These are phyloP conservation scores for Oligia fasciuncula DNA, from an alignment of 2,888 invertebrate species.

Conservation along the genomic window DNA sequence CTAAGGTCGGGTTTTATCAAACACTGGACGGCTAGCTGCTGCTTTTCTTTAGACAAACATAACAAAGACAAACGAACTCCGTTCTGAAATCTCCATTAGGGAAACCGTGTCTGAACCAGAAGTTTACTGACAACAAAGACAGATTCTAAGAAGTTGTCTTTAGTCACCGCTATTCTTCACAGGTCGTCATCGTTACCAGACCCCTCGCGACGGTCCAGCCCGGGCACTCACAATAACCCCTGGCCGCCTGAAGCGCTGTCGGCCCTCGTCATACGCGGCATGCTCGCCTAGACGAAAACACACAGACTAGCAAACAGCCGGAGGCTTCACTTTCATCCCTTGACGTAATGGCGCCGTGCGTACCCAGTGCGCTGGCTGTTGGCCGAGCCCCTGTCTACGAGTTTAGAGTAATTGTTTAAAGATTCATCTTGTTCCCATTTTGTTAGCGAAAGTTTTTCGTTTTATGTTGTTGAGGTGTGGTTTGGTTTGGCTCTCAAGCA, in stretches of 20 bases:
- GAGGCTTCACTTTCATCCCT: slow-evolving; percentile 56
- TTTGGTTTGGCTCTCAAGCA: neutral
- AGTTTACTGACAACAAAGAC: neutral
- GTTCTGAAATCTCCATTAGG: neutral
- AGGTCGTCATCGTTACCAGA: too few relatives aligned
- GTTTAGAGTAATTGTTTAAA: slow-evolving; percentile 12
- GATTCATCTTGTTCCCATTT: slow-evolving; percentile 22
- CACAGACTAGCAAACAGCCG: slow-evolving; percentile 54
- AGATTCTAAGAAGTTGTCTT: too few relatives aligned
- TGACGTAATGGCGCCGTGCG: slow-evolving; percentile 15
- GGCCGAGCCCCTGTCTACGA: slow-evolving; percentile 11
- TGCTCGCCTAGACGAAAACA: slow-evolving; percentile 31
- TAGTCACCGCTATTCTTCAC: neutral
- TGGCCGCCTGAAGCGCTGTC: slow-evolving; percentile 48
- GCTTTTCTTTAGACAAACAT: neutral
- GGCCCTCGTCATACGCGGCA: slow-evolving; percentile 49
- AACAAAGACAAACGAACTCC: neutral
- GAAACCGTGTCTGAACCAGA: neutral
- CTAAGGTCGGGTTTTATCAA: neutral
- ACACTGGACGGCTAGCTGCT: neutral
- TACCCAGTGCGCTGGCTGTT: slow-evolving; percentile 15
- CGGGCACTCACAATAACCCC: slow-evolving; percentile 11
- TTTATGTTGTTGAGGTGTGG: neutral
- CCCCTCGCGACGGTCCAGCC: neutral
- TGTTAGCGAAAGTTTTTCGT: slow-evolving; percentile 1